Percentiles rank a stretch among this genome's conserved stretches.
phyloP scores from a whole-genome alignment of 2,888 invertebrate genomes.

The Dasypogon diadema region DNA sequence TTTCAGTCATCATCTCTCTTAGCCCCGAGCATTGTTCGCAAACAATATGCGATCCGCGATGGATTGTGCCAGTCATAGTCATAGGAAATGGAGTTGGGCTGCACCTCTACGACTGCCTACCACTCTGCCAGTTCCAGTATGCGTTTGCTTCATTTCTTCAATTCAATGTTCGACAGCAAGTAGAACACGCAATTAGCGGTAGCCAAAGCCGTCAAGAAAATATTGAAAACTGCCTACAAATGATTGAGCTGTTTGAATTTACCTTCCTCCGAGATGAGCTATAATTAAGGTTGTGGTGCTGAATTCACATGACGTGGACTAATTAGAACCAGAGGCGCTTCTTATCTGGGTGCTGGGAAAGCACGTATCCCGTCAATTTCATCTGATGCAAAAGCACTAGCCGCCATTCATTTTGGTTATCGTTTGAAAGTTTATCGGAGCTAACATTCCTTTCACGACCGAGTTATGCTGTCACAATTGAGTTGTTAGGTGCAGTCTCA shows the following conservation, averaged over 20 bases:
- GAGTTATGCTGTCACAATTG: too few species aligned
- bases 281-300: neutral
- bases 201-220: conserved; percentile 11
- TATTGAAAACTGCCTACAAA: conserved; percentile 36
- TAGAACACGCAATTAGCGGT: conserved; percentile 41
- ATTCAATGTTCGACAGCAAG: neutral
- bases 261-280: neutral
- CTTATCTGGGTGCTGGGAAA: too few species aligned
- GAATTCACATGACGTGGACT: neutral
- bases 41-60: conserved; percentile 8
- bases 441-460: too few species aligned
- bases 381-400: too few species aligned
- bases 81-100: neutral
- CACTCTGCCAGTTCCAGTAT: neutral
- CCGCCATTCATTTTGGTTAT: too few species aligned
- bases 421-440: too few species aligned
- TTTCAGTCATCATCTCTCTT: neutral
- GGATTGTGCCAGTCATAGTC: conserved; percentile 29
- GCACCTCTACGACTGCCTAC: too few species aligned
- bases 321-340: neutral
- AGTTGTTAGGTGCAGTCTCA: too few species aligned
- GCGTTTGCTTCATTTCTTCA: neutral
- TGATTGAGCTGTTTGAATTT: conserved; percentile 44
- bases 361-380: too few species aligned
- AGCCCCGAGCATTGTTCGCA: neutral